Evolutionary conservation across 2,888 invertebrate genomes (phyloP), one percentile per base, ranked within the genome.

Genomic region (Graphium colonna): DNA sequence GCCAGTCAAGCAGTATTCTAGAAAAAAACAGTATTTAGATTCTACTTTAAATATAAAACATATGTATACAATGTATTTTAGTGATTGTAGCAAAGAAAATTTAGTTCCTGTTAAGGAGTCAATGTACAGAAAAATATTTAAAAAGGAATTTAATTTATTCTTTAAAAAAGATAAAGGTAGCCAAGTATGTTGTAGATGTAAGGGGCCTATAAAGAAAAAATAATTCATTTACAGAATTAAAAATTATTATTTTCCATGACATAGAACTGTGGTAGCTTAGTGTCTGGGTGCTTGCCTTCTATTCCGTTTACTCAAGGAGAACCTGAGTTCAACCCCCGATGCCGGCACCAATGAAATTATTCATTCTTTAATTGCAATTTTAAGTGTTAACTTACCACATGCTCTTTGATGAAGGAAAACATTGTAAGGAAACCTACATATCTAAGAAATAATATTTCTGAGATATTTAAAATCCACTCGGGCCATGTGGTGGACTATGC

Each of bases 61-160:
- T 40, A 83, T 89, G 86, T 85, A 76, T 49, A 74, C 66, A 13
- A 77, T 81, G 79, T 88, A 88, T 65, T 70, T 64, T 33, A 73
- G 59, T 54, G 75, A 79, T 1, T 87, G 83, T 52, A 67, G 60
- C 43, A 77, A 74, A 33, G 79, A 83, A 0, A 72, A 73, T 57
- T 43, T 67, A 1, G 61, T 60, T 8, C 64, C 76, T 8, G 86
- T 86, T 0, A 88, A 86, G 62, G 85, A 87, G 55, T 86, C 86
- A 0, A 89, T 89, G 88, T 89, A 86, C 51, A 82, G 88, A 52
- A 87, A 84, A 64, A 89, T 89, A 56, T 79, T 86, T 59, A 82
- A 79, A 33, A 68, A 74, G 26, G 88, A 89, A 52, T 89, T 82
- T 52, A 88, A 87, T 67, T 68, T 89, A 51, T 70, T 79, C 63